These are phyloP conservation scores for Semicossyphus pulcher DNA, from an alignment of 2,113 vertebrate species.

Conservation along the genomic window DNA sequence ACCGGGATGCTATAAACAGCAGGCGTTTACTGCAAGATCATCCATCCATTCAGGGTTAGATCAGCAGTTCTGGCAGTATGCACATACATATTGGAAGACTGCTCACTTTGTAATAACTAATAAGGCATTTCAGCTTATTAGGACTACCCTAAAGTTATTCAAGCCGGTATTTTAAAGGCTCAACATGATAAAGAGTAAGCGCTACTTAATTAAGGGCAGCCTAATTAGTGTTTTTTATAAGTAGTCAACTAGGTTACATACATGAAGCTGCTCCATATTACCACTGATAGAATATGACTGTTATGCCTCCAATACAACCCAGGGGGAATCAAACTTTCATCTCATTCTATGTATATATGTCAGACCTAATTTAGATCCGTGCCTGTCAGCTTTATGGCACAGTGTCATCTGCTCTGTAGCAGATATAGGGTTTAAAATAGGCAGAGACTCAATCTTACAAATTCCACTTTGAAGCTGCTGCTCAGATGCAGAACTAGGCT, in stretches of 20 bases:
- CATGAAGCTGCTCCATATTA: background rate
- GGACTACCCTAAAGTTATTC: too few species aligned
- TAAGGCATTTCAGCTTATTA: too few species aligned
- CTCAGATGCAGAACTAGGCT: background rate
- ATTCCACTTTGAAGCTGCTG: background rate
- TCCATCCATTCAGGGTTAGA: background rate
- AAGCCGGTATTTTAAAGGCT: too few species aligned
- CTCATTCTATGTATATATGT: background rate
- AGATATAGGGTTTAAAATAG: background rate
- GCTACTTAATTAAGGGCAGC: too few species aligned
- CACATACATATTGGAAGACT: background rate
- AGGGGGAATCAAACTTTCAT: background rate
- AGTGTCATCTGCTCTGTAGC: background rate
- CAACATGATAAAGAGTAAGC: too few species aligned
- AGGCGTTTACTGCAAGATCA: background rate
- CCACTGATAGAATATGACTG: too few species aligned
- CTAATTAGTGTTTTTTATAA: slow-evolving; percentile 5
- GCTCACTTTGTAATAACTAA: slow-evolving; percentile 17
- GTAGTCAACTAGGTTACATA: background rate
- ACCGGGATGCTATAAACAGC: background rate
- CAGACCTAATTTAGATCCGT: background rate
- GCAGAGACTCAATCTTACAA: background rate
- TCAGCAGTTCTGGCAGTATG: background rate
- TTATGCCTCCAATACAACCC: background rate
- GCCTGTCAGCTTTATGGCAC: background rate